A percentile compares a stretch with the other conserved stretches of the same genome.
Conservation (phyloP, 2,888 invertebrate genomes). For the Myopa tessellatipennis region DNA sequence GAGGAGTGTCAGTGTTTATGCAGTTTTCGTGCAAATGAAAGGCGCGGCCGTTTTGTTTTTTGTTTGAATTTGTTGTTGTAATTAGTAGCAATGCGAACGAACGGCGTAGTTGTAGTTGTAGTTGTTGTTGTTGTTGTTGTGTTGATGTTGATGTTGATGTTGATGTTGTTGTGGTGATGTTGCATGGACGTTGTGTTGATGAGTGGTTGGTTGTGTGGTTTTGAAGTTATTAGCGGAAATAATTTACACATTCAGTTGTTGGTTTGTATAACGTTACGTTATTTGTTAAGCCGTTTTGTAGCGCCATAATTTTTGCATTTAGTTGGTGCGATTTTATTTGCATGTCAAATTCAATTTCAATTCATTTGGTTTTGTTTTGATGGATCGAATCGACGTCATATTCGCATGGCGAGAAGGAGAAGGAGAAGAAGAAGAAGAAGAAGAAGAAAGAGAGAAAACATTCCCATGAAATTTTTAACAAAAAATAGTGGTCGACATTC, state of each 20-base stretch:
- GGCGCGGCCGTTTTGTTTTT: conserved; percentile 22
- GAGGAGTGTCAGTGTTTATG: conserved; percentile 11
- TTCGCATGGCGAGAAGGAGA: conserved; percentile 43
- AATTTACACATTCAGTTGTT: conserved; percentile 31
- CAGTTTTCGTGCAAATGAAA: conserved; percentile 5
- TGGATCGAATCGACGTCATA: neutral
- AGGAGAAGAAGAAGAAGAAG: conserved; percentile 31
- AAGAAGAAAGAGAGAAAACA: conserved; percentile 58
- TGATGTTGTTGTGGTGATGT: conserved; percentile 26
- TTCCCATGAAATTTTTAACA: conserved; percentile 37
- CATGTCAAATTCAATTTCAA: neutral
- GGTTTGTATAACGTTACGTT: conserved; percentile 39
- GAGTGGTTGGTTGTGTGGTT: conserved; percentile 22
- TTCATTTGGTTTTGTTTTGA: conserved; percentile 12
- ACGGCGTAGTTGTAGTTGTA: conserved; percentile 10
- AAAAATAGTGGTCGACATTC: conserved; percentile 33
- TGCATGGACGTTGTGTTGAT: conserved; percentile 10
- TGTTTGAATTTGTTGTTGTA: conserved; percentile 20
- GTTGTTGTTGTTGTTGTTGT: conserved; percentile 27
- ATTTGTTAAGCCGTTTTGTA: conserved; percentile 60
- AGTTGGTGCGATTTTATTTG: conserved; percentile 30
- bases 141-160: conserved; percentile 37
- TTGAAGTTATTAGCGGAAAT: conserved; percentile 36
- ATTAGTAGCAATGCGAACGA: conserved; percentile 26
- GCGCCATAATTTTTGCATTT: conserved; percentile 33